A percentile compares a stretch with the other conserved stretches of the same genome.
Conservation (phyloP, 2,888 invertebrate genomes). For the Cheilosia scutellata region DNA sequence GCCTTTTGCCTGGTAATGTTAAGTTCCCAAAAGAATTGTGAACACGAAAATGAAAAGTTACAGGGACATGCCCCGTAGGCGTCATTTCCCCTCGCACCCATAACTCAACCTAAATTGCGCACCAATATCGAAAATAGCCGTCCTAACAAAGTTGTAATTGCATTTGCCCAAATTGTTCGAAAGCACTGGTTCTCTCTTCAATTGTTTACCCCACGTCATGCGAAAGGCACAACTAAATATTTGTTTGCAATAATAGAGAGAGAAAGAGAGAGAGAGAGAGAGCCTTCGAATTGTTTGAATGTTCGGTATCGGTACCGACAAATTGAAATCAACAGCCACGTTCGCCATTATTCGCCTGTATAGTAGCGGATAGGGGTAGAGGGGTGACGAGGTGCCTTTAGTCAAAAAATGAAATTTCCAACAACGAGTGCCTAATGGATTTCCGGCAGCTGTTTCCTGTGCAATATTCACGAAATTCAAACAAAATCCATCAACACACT, state of each 20-base stretch:
- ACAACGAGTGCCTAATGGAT: conserved; percentile 75
- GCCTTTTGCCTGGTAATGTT: no score
- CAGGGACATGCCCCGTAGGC: conserved; percentile 1
- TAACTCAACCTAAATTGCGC: conserved; percentile 46
- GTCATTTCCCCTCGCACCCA: background rate
- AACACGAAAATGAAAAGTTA: conserved; percentile 20
- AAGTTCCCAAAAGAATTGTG: background rate
- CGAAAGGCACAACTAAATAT: conserved; percentile 7
- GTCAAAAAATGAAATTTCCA: conserved; percentile 39
- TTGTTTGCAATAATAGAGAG: conserved; percentile 24
- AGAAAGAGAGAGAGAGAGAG: conserved; percentile 21
- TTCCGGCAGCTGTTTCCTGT: conserved; percentile 75
- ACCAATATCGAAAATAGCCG: conserved; percentile 37
- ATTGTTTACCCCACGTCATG: conserved; percentile 33
- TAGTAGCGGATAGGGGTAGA: background rate
- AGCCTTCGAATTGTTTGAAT: conserved; percentile 23
- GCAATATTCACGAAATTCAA: conserved; percentile 68
- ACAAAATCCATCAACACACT: conserved; percentile 71
- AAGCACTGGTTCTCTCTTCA: conserved; percentile 32
- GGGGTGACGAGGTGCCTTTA: background rate
- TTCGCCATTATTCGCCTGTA: conserved; percentile 7
- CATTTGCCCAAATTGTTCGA: conserved; percentile 52
- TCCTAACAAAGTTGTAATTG: conserved; percentile 67
- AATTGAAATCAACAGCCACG: conserved; percentile 69
- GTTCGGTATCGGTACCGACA: conserved; percentile 22